A percentile compares a stretch with the other conserved stretches of the same genome.
Conservation (phyloP, 2,888 invertebrate genomes). For the Apantesis nais region DNA sequence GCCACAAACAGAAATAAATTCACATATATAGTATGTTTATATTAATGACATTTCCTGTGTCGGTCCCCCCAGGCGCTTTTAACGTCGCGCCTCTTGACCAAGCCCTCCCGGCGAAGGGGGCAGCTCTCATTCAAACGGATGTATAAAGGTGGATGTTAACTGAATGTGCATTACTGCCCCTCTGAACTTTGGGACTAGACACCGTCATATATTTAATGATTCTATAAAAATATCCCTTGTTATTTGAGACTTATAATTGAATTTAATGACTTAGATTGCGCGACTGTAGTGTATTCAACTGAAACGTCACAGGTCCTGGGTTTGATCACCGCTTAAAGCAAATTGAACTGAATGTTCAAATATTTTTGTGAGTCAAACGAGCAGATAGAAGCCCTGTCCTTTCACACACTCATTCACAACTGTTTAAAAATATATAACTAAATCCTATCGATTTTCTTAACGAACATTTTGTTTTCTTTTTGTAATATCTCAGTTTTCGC, state of each 20-base stretch:
- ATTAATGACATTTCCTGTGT: slow-evolving; percentile 16
- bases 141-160: slow-evolving; percentile 12
- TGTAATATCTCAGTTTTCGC: background rate
- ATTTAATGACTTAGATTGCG: background rate
- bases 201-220: slow-evolving; percentile 8
- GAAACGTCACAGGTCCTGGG: background rate
- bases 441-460: background rate
- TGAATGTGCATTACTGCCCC: slow-evolving; percentile 16
- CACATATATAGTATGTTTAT: slow-evolving; percentile 8
- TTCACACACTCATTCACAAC: no score
- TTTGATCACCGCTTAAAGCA: background rate
- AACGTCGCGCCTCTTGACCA: slow-evolving; percentile 20
- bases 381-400: no score
- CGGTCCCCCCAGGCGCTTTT: slow-evolving; percentile 15
- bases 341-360: background rate
- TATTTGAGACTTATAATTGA: slow-evolving; percentile 4
- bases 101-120: background rate
- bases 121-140: slow-evolving; percentile 3
- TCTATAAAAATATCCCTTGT: slow-evolving; percentile 13
- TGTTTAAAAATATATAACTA: no score
- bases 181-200: slow-evolving; percentile 1
- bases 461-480: background rate
- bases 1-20: background rate
- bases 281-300: background rate
- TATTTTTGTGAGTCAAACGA: no score